Evolutionary conservation across 2,113 vertebrate genomes (phyloP).

Genomic region (Vanacampus margaritifer): DNA sequence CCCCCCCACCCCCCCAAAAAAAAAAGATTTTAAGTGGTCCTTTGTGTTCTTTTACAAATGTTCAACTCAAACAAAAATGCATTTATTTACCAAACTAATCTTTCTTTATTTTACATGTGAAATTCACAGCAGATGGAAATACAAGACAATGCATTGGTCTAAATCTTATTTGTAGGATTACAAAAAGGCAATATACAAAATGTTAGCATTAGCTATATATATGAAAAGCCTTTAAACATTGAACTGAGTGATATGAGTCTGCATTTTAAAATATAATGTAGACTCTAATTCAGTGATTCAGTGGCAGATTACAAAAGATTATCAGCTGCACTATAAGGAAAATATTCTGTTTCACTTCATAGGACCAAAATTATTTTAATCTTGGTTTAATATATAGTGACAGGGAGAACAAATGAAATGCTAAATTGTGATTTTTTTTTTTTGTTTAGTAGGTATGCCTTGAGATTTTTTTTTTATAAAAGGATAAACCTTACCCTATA

Average conservation of each 20-base stretch:
- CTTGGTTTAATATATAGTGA: neutral
- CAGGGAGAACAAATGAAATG: neutral
- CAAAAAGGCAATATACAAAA: neutral
- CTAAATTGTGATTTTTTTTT: neutral
- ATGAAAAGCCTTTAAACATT: neutral
- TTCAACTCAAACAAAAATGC: neutral
- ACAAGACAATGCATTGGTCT: neutral
- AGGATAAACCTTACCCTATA: neutral
- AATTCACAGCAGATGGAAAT: slow-evolving; percentile 19
- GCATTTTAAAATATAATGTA: slow-evolving; percentile 6
- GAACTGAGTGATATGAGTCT: neutral
- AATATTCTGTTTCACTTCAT: neutral
- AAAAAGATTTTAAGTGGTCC: no score
- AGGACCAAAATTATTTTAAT: neutral
- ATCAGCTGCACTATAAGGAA: neutral
- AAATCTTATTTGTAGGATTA: neutral
- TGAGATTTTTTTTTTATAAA: neutral
- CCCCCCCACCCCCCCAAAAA: no score
- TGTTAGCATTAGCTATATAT: neutral
- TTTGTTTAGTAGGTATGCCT: neutral
- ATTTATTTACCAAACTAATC: neutral
- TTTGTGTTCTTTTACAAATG: no score
- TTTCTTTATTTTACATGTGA: slow-evolving; percentile 16
- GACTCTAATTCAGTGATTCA: neutral
- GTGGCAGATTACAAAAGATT: neutral